Percentiles rank a stretch among this genome's conserved stretches.
phyloP scores from a whole-genome alignment of 2,113 vertebrate species.

The Sapajus apella region DNA sequence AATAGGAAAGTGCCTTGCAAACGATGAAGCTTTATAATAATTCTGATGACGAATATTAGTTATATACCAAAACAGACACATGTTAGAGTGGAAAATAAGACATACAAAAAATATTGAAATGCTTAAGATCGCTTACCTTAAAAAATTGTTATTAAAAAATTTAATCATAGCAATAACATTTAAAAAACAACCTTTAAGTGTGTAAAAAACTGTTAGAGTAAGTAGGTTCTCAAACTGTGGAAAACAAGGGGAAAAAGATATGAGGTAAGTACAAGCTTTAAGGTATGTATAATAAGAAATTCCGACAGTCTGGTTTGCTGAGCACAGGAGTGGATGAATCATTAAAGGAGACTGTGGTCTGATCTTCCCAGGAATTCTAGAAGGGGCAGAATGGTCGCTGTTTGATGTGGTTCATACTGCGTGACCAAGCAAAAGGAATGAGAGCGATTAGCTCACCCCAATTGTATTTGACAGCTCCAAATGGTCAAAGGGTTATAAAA shows the following conservation, averaged over 20 bases:
- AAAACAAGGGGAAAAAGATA: not conserved
- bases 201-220: not conserved
- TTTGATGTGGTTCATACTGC: not conserved
- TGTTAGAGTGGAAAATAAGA: not conserved
- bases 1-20: not conserved
- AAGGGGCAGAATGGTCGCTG: not conserved
- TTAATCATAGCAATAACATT: not conserved
- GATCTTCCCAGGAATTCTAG: not conserved
- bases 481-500: not conserved
- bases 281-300: slow-evolving; percentile 24
- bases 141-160: not conserved
- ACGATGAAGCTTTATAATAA: not conserved
- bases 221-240: not conserved
- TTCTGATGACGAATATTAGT: not conserved
- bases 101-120: not conserved
- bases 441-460: not conserved
- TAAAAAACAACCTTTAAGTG: not conserved
- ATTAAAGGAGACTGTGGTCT: slow-evolving; percentile 17
- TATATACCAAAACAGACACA: not conserved
- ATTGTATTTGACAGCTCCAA: not conserved
- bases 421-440: not conserved
- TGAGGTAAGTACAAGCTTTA: not conserved
- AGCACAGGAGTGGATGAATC: not conserved
- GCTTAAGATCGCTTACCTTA: not conserved
- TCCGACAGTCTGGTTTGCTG: not conserved